phyloP scores from a whole-genome alignment of 2,797 vertebrate genomes.

The Cuculus canorus region DNA sequence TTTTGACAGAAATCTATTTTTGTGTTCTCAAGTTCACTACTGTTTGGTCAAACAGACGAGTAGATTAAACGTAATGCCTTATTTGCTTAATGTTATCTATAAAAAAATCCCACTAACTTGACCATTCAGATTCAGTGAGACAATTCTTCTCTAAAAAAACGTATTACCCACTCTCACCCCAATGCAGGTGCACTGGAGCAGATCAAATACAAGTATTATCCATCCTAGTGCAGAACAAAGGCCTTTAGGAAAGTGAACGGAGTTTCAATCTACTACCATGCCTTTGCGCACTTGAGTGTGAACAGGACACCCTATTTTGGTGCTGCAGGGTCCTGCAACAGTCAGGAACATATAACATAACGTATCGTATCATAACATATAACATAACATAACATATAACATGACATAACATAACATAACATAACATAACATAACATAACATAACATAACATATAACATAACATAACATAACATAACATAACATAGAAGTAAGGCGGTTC shows the following conservation, averaged over 20 bases:
- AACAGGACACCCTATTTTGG: background rate
- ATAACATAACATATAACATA: no score
- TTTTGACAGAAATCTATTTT: background rate
- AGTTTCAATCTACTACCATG: background rate
- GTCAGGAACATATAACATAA: background rate
- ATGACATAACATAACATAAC: no score
- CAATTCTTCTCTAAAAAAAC: background rate
- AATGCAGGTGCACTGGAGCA: background rate
- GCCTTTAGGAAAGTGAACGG: background rate
- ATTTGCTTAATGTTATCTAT: background rate
- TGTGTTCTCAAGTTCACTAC: background rate
- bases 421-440: no score
- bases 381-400: no score
- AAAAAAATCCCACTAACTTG: background rate
- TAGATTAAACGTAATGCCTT: background rate
- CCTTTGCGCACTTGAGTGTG: background rate
- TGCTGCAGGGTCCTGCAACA: background rate
- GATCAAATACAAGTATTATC: background rate
- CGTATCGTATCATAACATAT: no score
- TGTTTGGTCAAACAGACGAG: background rate
- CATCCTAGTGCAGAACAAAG: background rate
- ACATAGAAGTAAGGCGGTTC: background rate
- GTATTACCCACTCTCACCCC: background rate
- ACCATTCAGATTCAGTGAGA: background rate
- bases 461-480: no score